phyloP scores from a whole-genome alignment of 2,797 vertebrate genomes.

The Nannoperca australis region DNA sequence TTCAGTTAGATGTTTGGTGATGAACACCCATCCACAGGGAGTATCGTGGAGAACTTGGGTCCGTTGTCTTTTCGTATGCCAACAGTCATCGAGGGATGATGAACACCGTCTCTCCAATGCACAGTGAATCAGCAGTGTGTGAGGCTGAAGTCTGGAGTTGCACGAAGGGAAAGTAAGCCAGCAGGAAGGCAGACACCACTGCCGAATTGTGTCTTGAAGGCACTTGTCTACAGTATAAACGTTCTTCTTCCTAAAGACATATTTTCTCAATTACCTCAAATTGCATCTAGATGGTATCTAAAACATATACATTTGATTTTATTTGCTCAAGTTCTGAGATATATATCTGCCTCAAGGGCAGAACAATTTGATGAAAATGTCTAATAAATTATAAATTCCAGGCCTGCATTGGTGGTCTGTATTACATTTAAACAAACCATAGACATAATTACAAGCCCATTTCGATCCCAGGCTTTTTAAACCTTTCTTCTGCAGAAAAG shows the following conservation, averaged over 20 bases:
- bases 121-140: conserved; percentile 56
- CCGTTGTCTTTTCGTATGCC: conserved; percentile 59
- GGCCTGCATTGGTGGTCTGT: background rate
- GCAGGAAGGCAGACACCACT: background rate
- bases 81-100: conserved; percentile 53
- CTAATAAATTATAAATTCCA: background rate
- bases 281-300: background rate
- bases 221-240: background rate
- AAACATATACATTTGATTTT: conserved; percentile 8
- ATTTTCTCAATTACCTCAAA: background rate
- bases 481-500: background rate
- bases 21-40: conserved; percentile 53
- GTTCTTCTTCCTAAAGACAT: background rate
- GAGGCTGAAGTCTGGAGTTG: conserved; percentile 27
- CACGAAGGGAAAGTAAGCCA: conserved; percentile 12
- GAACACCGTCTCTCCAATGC: conserved; percentile 34
- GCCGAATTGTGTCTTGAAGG: conserved; percentile 1
- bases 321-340: conserved; percentile 15
- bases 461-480: background rate
- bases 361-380: background rate
- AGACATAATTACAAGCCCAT: background rate
- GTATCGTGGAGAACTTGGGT: conserved; percentile 33
- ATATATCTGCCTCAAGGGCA: background rate
- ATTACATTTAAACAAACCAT: background rate
- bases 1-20: conserved; percentile 45